These are phyloP conservation scores for Nebria ingens DNA, from an alignment of 1,140 invertebrate species.

Conservation along the genomic window DNA sequence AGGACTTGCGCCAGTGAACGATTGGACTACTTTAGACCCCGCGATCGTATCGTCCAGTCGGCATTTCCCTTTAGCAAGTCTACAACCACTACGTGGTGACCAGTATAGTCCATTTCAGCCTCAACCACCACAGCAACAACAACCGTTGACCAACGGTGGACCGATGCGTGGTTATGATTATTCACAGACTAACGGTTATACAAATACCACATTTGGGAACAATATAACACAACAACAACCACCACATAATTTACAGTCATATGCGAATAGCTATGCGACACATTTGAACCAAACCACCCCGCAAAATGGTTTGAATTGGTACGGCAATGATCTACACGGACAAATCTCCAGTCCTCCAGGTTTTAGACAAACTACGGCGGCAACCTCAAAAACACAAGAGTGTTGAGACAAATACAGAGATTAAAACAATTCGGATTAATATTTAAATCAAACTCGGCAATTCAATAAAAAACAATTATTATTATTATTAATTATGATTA, in stretches of 20 bases:
- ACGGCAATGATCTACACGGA: constrained; percentile 25
- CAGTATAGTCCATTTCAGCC: constrained; percentile 16
- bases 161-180: constrained; percentile 23
- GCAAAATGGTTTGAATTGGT: constrained; percentile 27
- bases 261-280: constrained; percentile 21
- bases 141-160: constrained; percentile 25
- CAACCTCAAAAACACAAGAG: constrained; percentile 15
- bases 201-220: constrained; percentile 25
- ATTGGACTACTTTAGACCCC: constrained; percentile 79
- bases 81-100: constrained; percentile 15
- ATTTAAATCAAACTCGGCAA: no score
- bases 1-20: constrained; percentile 46
- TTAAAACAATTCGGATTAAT: no score
- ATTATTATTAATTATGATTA: no score
- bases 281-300: constrained; percentile 19
- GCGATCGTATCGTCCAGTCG: constrained; percentile 68
- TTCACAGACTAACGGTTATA: constrained; percentile 14
- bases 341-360: constrained; percentile 33
- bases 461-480: no score
- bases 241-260: constrained; percentile 12
- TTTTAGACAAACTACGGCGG: constrained; percentile 28
- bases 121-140: constrained; percentile 23
- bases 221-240: constrained; percentile 26
- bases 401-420: no score
- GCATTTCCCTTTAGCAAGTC: constrained; percentile 37